These are phyloP conservation scores for Orcinus orca DNA, from an alignment of 2,113 vertebrate genomes.

Conservation along the genomic window DNA sequence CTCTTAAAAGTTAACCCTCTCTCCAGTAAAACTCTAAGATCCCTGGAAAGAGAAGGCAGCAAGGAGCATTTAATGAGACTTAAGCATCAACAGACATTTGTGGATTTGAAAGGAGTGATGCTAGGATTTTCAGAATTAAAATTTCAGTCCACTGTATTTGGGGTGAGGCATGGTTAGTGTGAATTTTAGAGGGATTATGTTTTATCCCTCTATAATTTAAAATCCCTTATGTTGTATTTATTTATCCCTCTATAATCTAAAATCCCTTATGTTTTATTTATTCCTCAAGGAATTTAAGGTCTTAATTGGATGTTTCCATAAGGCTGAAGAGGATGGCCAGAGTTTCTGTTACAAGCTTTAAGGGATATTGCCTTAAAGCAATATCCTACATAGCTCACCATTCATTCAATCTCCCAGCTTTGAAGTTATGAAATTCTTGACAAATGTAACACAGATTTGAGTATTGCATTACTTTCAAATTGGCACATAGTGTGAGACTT, in stretches of 20 bases:
- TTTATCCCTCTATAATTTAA: not conserved
- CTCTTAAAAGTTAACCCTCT: not conserved
- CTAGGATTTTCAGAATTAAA: slow-evolving; percentile 35
- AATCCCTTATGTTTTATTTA: too few relatives aligned
- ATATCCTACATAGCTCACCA: not conserved
- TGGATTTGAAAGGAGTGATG: not conserved
- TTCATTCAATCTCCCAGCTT: not conserved
- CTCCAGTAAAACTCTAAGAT: not conserved
- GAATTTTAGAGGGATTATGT: not conserved
- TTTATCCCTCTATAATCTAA: too few relatives aligned
- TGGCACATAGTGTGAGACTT: not conserved
- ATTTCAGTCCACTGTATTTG: not conserved
- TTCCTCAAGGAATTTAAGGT: not conserved
- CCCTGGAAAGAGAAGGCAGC: not conserved
- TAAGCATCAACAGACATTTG: not conserved
- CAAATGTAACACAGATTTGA: not conserved
- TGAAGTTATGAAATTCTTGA: not conserved
- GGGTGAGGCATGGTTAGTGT: not conserved
- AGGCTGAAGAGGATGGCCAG: not conserved
- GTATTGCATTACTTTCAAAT: not conserved
- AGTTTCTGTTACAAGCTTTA: not conserved
- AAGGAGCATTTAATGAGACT: not conserved
- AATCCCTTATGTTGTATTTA: too few relatives aligned
- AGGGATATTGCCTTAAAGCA: not conserved
- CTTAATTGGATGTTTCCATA: not conserved